Evolutionary conservation across 1,140 invertebrate species (phyloP).

Genomic region (Solenopsis fugax): DNA sequence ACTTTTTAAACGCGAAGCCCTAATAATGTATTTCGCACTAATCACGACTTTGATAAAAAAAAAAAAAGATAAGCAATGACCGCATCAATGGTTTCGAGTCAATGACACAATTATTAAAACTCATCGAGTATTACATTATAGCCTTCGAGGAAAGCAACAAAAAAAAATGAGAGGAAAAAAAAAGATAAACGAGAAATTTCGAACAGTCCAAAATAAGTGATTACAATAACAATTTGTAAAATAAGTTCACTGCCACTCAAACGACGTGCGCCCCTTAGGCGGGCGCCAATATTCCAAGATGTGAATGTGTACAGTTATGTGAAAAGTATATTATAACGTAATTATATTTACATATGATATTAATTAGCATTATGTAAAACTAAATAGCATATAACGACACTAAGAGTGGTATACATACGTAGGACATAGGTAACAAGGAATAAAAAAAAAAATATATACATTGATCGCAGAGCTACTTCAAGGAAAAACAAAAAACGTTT

Average conservation of each 20-base stretch:
- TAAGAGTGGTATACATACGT: slow-evolving; percentile 79
- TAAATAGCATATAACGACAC: slow-evolving; percentile 77
- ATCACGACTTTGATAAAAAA: slow-evolving; percentile 71
- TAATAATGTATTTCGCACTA: slow-evolving; percentile 73
- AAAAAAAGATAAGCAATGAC: slow-evolving; percentile 71
- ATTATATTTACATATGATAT: slow-evolving; percentile 80
- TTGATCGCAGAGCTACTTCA: slow-evolving; percentile 70
- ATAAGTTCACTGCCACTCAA: slow-evolving; percentile 83
- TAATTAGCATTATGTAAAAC: slow-evolving; percentile 81
- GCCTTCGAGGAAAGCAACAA: slow-evolving; percentile 61
- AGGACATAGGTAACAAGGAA: slow-evolving; percentile 68
- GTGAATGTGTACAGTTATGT: slow-evolving; percentile 82
- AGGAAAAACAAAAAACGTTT: slow-evolving; percentile 66
- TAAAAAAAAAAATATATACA: slow-evolving; percentile 62
- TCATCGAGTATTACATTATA: slow-evolving; percentile 70
- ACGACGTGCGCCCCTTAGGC: slow-evolving; percentile 76
- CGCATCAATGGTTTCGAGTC: slow-evolving; percentile 75
- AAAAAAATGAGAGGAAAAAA: slow-evolving; percentile 2
- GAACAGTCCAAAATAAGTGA: slow-evolving; percentile 77
- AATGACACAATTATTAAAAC: slow-evolving; percentile 72
- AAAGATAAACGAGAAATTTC: slow-evolving; percentile 67
- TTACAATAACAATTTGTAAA: slow-evolving; percentile 80
- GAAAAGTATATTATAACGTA: slow-evolving; percentile 80
- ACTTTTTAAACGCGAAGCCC: slow-evolving; percentile 68
- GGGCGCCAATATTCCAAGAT: slow-evolving; percentile 78